phyloP scores from a whole-genome alignment of 1,140 invertebrate genomes.

The Macrobrachium rosenbergii region DNA sequence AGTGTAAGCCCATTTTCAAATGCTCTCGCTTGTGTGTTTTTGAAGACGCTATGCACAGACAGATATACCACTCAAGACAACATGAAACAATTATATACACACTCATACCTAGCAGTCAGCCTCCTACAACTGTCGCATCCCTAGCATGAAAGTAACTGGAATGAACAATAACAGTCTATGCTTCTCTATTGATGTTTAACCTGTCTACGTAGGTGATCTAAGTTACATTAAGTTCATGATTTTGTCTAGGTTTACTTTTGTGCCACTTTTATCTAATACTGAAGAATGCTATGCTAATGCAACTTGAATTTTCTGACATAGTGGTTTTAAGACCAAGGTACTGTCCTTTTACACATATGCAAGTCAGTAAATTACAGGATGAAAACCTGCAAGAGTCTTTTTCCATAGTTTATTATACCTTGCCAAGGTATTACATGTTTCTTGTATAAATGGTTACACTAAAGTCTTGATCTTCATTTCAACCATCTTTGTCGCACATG shows the following conservation, averaged over 20 bases:
- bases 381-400: slow-evolving; percentile 22
- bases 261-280: slow-evolving; percentile 63
- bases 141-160: slow-evolving; percentile 60
- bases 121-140: slow-evolving; percentile 51
- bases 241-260: slow-evolving; percentile 59
- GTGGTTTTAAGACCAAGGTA: slow-evolving; percentile 33
- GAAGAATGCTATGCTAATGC: slow-evolving; percentile 60
- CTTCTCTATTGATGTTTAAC: slow-evolving; percentile 52
- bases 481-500: slow-evolving; percentile 26
- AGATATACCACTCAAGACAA: slow-evolving; percentile 55
- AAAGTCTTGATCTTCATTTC: slow-evolving; percentile 17
- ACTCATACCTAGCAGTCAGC: slow-evolving; percentile 55
- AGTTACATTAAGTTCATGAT: slow-evolving; percentile 59
- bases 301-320: slow-evolving; percentile 51
- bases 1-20: not conserved
- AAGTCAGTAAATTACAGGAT: slow-evolving; percentile 29
- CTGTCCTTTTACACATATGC: slow-evolving; percentile 39
- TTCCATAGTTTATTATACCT: slow-evolving; percentile 17
- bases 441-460: slow-evolving; percentile 14
- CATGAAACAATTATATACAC: slow-evolving; percentile 63
- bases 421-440: slow-evolving; percentile 21
- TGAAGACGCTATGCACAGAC: slow-evolving; percentile 56
- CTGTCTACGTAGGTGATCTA: slow-evolving; percentile 62
- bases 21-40: slow-evolving; percentile 4
- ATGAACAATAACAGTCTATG: slow-evolving; percentile 56